Conservation (phyloP, 2,797 vertebrate species). For the Crocidura indochinensis region DNA sequence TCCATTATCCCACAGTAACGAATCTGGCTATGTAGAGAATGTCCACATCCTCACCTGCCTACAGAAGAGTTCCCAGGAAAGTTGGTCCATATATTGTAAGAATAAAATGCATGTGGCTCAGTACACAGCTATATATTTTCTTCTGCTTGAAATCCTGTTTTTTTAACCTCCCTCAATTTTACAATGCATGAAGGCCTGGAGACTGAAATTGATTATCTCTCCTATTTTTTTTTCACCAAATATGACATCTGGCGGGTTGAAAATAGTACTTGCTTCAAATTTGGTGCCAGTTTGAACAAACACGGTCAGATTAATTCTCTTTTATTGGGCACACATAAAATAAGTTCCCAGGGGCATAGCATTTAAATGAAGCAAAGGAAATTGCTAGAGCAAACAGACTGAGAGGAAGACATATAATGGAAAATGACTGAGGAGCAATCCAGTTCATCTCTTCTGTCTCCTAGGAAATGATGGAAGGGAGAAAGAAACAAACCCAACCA, state of each 20-base stretch:
- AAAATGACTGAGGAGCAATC: constrained; percentile 31
- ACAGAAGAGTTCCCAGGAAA: not conserved
- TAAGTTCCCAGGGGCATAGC: constrained; percentile 35
- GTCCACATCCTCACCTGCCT: not conserved
- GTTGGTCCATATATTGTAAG: not conserved
- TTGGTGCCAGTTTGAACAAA: constrained; percentile 68
- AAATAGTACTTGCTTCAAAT: constrained; percentile 65
- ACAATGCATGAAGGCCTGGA: constrained; percentile 18
- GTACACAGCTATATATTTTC: not conserved
- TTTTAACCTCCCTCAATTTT: constrained; percentile 44
- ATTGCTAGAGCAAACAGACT: not conserved
- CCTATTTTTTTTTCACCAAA: constrained; percentile 58
- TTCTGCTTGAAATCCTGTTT: constrained; percentile 6
- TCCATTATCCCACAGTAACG: not conserved
- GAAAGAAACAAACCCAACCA: constrained; percentile 36
- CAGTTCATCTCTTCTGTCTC: constrained; percentile 54
- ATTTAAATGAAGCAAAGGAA: constrained; percentile 62
- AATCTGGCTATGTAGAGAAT: not conserved
- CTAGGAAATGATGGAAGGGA: constrained; percentile 1
- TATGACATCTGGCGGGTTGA: constrained; percentile 58
- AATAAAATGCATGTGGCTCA: not conserved
- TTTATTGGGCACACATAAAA: constrained; percentile 62
- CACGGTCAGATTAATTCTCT: constrained; percentile 56
- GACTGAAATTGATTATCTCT: constrained; percentile 27
- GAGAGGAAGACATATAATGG: not conserved